Evolutionary conservation across 2,797 vertebrate species (phyloP).

Genomic region (Oreonectes daqikongensis): DNA sequence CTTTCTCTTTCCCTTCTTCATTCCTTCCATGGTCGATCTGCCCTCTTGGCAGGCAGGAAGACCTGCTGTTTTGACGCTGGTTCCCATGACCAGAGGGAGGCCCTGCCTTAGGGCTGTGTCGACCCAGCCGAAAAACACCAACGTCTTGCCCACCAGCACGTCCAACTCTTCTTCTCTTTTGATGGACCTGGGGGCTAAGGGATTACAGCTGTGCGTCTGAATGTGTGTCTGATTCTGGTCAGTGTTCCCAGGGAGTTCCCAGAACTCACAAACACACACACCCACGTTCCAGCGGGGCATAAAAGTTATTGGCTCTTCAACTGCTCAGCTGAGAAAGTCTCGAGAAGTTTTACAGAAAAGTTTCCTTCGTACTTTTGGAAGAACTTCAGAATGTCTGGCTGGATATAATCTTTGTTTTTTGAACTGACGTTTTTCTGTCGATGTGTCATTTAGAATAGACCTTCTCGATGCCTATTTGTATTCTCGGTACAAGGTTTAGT

Average conservation of each 20-base stretch:
- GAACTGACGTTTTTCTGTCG: neutral
- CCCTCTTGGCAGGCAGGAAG: constrained; percentile 33
- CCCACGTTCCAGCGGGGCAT: constrained; percentile 20
- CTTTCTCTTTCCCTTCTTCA: constrained; percentile 8
- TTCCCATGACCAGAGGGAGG: constrained; percentile 15
- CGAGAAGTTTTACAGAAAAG: constrained; percentile 9
- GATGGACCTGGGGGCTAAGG: constrained; percentile 28
- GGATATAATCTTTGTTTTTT: neutral
- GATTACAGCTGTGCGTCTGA: constrained; percentile 36
- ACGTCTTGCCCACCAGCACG: neutral
- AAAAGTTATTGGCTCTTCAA: constrained; percentile 30
- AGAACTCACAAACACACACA: constrained; percentile 43
- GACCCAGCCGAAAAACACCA: constrained; percentile 14
- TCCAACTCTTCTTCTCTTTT: constrained; percentile 19
- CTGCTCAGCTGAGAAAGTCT: constrained; percentile 11
- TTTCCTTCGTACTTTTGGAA: neutral
- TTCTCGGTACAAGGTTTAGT: constrained; percentile 7
- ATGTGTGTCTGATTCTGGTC: constrained; percentile 32
- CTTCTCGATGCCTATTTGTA: constrained; percentile 12
- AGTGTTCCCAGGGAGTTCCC: constrained; percentile 39
- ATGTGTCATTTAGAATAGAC: constrained; percentile 21
- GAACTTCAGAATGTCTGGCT: neutral
- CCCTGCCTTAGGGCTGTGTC: constrained; percentile 29
- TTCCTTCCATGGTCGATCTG: constrained; percentile 31
- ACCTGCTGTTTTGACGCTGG: constrained; percentile 41